Evolutionary conservation across 2,888 invertebrate species (phyloP).

Genomic region (Liopterus haemorrhoidalis): DNA sequence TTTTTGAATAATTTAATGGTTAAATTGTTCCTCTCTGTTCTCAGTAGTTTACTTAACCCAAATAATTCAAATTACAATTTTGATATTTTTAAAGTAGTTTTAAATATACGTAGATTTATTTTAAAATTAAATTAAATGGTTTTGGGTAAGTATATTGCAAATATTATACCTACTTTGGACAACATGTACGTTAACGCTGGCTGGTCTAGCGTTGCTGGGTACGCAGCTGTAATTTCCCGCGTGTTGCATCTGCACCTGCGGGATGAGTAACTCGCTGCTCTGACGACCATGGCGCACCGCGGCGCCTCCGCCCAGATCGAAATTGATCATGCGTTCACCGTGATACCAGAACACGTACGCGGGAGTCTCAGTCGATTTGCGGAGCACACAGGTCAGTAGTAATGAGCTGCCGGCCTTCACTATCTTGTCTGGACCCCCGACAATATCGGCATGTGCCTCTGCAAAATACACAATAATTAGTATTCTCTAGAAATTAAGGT

Average conservation of each 20-base stretch:
- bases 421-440: constrained; percentile 64
- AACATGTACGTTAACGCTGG: constrained; percentile 70
- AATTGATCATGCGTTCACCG: constrained; percentile 79
- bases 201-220: constrained; percentile 69
- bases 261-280: constrained; percentile 49
- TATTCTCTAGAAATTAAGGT: not conserved
- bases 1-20: too few species aligned
- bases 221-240: constrained; percentile 79
- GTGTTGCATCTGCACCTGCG: constrained; percentile 53
- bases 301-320: constrained; percentile 61
- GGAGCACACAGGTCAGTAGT: constrained; percentile 63
- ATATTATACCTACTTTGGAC: constrained; percentile 62
- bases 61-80: too few species aligned
- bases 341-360: constrained; percentile 79
- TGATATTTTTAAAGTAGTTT: too few species aligned
- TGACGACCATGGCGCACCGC: constrained; percentile 48
- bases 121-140: not conserved
- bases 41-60: too few species aligned
- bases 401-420: constrained; percentile 67
- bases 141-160: too few species aligned
- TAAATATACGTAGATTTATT: not conserved
- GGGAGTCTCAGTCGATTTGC: constrained; percentile 62
- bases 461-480: constrained; percentile 34
- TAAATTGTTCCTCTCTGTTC: too few species aligned
- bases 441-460: constrained; percentile 66